Percentiles rank a stretch among this genome's conserved stretches.
phyloP scores from a whole-genome alignment of 2,113 vertebrate species.

The Phyllostomus discolor region DNA sequence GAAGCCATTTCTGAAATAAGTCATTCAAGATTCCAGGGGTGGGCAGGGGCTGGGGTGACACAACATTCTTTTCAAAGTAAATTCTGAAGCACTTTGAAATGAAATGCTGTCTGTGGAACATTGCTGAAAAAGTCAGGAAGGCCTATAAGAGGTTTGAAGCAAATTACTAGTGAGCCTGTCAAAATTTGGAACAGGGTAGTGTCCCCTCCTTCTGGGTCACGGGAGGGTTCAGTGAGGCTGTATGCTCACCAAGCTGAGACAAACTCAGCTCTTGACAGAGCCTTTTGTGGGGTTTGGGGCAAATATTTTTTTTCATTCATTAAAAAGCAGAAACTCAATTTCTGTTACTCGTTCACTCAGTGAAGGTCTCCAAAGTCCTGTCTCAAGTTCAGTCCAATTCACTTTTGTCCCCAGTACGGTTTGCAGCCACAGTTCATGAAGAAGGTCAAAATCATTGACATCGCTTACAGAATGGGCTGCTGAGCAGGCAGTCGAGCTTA shows the following conservation, averaged over 20 bases:
- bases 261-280: background rate
- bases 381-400: background rate
- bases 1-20: constrained; percentile 47
- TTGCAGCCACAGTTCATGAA: background rate
- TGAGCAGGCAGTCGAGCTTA: background rate
- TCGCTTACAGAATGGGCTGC: background rate
- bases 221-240: background rate
- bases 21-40: background rate
- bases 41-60: background rate
- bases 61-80: background rate
- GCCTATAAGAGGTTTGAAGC: constrained; percentile 15
- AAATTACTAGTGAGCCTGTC: constrained; percentile 34
- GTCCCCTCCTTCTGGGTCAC: background rate
- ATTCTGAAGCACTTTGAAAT: constrained; percentile 10
- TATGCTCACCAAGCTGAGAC: background rate
- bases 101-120: background rate
- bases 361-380: background rate
- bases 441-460: background rate
- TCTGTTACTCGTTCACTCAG: background rate
- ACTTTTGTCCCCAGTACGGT: background rate
- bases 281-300: background rate
- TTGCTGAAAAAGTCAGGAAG: background rate
- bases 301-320: background rate
- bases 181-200: background rate
- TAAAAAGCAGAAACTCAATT: background rate